These are phyloP conservation scores for Corythornis cristatus DNA, from an alignment of 2,113 vertebrate species.

Conservation along the genomic window DNA sequence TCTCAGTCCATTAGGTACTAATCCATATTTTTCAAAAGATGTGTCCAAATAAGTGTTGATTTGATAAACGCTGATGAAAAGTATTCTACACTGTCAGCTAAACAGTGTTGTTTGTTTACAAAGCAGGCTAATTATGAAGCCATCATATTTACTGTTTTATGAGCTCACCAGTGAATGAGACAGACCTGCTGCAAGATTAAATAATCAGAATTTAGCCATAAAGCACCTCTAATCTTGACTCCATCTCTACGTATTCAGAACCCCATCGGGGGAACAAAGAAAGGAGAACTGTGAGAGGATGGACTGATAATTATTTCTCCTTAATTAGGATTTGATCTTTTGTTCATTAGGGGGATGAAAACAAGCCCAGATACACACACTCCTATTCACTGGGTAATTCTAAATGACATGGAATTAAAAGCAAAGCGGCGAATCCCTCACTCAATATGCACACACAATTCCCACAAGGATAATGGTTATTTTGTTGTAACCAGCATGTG, in stretches of 20 bases:
- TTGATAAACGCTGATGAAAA: conserved; percentile 64
- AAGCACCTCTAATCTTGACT: conserved; percentile 5
- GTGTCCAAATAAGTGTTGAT: conserved; percentile 59
- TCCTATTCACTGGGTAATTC: conserved; percentile 32
- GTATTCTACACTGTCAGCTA: conserved; percentile 64
- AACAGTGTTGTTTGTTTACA: conserved; percentile 66
- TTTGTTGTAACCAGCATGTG: conserved; percentile 18
- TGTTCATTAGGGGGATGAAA: conserved; percentile 21
- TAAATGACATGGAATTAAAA: conserved; percentile 58
- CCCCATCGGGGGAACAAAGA: not conserved
- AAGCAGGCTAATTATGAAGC: conserved; percentile 70
- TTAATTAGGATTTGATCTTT: conserved; percentile 42
- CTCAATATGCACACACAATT: not conserved
- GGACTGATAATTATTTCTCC: conserved; percentile 18
- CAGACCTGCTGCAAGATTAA: conserved; percentile 8
- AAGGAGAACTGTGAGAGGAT: not conserved
- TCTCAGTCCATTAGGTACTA: not conserved
- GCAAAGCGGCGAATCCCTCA: not conserved
- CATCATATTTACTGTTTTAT: conserved; percentile 54
- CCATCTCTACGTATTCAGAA: not conserved
- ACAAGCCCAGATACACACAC: conserved; percentile 4
- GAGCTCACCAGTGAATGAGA: not conserved
- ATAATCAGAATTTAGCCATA: conserved; percentile 13
- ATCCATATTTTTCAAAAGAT: conserved; percentile 49
- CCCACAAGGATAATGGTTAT: conserved; percentile 27